A percentile compares a stretch with the other conserved stretches of the same genome.
Conservation (phyloP, 2,888 invertebrate species). For the Trypoxylon attenuatum region DNA sequence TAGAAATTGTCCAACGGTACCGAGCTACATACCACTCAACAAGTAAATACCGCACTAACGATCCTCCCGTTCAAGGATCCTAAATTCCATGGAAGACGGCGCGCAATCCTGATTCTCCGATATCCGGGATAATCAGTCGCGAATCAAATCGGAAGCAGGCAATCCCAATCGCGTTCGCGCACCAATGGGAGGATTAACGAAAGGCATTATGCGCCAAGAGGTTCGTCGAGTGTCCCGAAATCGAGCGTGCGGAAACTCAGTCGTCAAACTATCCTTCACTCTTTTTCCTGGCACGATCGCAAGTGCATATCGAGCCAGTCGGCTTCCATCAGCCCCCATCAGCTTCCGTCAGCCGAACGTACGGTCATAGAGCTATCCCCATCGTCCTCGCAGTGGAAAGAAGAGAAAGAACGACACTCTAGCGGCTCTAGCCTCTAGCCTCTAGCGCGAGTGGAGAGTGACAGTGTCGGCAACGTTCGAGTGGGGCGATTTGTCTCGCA, state of each 20-base stretch:
- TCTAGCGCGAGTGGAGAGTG: conserved; percentile 1
- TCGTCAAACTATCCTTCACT: too few relatives aligned
- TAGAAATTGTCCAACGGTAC: too few relatives aligned
- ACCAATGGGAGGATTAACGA: conserved; percentile 34
- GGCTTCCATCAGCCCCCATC: too few relatives aligned
- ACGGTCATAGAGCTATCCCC: too few relatives aligned
- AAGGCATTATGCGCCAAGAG: background rate
- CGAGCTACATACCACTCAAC: too few relatives aligned
- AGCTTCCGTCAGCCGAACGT: conserved; percentile 4
- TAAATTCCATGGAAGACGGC: background rate
- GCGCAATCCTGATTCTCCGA: background rate
- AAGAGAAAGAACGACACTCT: background rate
- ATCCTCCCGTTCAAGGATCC: background rate
- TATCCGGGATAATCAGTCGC: background rate
- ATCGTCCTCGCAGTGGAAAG: too few relatives aligned
- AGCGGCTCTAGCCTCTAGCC: too few relatives aligned
- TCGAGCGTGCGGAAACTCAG: conserved; percentile 23
- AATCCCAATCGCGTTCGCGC: conserved; percentile 15
- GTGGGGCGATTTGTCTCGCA: conserved; percentile 41
- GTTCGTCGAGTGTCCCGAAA: background rate
- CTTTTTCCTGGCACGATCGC: conserved; percentile 1
- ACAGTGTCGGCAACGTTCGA: conserved; percentile 25
- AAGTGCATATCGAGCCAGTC: conserved; percentile 8
- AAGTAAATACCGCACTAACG: background rate
- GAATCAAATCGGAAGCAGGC: background rate